phyloP scores from a whole-genome alignment of 2,113 vertebrate species.

The Phyllostomus hastatus region DNA sequence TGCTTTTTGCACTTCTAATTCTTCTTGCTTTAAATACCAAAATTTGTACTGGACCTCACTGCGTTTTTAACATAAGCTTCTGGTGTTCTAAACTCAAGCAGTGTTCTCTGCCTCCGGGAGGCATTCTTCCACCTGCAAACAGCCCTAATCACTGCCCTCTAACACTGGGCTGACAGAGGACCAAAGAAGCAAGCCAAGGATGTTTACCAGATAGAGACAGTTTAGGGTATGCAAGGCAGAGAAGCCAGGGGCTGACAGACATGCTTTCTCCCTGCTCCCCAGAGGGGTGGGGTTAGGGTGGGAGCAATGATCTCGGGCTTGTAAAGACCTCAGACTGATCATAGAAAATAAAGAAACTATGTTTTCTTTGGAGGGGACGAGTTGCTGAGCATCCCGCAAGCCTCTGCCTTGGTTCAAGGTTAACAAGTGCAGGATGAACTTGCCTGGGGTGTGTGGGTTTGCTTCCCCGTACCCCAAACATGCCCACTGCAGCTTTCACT shows the following conservation, averaged over 20 bases:
- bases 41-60: background rate
- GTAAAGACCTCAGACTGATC: background rate
- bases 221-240: background rate
- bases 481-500: background rate
- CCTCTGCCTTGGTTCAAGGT: background rate
- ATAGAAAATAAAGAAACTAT: background rate
- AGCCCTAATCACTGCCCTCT: background rate
- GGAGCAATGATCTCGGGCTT: background rate
- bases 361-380: fast-evolving
- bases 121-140: background rate
- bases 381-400: background rate
- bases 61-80: background rate
- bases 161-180: background rate
- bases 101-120: background rate
- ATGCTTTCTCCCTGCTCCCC: background rate
- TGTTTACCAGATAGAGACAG: background rate
- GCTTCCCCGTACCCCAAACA: background rate
- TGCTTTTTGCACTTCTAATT: slow-evolving; percentile 22
- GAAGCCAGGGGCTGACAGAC: background rate
- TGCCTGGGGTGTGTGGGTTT: background rate
- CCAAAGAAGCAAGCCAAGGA: background rate
- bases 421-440: background rate
- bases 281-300: background rate
- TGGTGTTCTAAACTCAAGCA: background rate
- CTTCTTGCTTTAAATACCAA: slow-evolving; percentile 28